Evolutionary conservation across 2,797 vertebrate species (phyloP).

Genomic region (Pseudocheirus occidentalis): DNA sequence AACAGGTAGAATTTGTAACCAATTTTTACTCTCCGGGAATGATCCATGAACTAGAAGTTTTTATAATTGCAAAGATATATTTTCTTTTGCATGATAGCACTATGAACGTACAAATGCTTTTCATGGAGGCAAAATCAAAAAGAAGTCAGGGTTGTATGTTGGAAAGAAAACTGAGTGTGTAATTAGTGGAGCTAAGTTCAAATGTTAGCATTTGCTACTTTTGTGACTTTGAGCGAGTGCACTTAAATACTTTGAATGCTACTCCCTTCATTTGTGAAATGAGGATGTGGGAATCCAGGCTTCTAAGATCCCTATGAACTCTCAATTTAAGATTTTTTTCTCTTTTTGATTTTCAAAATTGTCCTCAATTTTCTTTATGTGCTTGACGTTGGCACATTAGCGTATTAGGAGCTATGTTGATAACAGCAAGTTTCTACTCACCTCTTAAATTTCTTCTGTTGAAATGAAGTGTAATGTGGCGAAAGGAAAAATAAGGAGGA

Average conservation of each 20-base stretch:
- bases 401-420: not conserved
- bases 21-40: not conserved
- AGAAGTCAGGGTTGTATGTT: not conserved
- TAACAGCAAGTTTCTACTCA: not conserved
- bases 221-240: not conserved
- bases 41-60: not conserved
- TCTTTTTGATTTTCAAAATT: slow-evolving; percentile 26
- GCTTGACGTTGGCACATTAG: not conserved
- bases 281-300: not conserved
- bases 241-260: not conserved
- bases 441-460: not conserved
- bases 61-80: not conserved
- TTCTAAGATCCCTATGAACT: not conserved
- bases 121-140: not conserved
- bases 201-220: not conserved
- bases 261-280: not conserved
- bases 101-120: not conserved
- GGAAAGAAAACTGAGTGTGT: not conserved
- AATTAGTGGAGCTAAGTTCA: not conserved
- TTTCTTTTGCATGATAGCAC: not conserved
- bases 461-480: not conserved
- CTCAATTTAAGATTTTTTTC: not conserved
- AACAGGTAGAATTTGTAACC: not conserved
- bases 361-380: not conserved
- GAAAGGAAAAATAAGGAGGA: not conserved